phyloP scores from a whole-genome alignment of 2,888 invertebrate species.

The Candidula unifasciata region DNA sequence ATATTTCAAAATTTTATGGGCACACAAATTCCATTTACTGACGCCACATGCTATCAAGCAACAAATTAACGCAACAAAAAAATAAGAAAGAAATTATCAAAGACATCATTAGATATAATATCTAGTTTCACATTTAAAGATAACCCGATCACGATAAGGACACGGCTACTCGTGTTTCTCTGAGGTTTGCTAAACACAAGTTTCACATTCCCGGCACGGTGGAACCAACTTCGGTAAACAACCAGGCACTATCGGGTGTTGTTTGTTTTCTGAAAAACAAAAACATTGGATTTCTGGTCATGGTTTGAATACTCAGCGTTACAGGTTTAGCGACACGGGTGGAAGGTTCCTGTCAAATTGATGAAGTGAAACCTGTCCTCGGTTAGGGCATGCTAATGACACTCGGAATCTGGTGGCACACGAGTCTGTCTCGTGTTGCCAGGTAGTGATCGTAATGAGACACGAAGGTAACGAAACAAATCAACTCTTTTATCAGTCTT shows the following conservation, averaged over 20 bases:
- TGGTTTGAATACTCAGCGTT: background rate
- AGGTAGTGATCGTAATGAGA: background rate
- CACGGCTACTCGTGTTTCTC: background rate
- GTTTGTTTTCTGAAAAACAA: background rate
- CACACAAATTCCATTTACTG: too few relatives aligned
- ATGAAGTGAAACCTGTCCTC: background rate
- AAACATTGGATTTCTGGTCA: background rate
- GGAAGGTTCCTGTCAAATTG: background rate
- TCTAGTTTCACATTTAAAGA: background rate
- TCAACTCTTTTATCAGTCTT: too few relatives aligned
- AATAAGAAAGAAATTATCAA: background rate
- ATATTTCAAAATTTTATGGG: too few relatives aligned
- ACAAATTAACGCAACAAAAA: background rate
- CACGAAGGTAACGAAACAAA: too few relatives aligned
- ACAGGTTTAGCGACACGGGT: background rate
- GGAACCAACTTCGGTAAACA: background rate
- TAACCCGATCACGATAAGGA: background rate
- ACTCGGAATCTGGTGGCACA: background rate
- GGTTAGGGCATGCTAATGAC: background rate
- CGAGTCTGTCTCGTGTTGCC: slow-evolving; percentile 21
- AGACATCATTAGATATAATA: background rate
- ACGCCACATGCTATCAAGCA: too few relatives aligned
- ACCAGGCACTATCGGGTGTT: background rate
- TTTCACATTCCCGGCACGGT: slow-evolving; percentile 16
- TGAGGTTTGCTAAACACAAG: background rate